Evolutionary conservation across 2,113 vertebrate species (phyloP), one percentile per base, ranked within the genome.

Genomic region (Haemorhous mexicanus): DNA sequence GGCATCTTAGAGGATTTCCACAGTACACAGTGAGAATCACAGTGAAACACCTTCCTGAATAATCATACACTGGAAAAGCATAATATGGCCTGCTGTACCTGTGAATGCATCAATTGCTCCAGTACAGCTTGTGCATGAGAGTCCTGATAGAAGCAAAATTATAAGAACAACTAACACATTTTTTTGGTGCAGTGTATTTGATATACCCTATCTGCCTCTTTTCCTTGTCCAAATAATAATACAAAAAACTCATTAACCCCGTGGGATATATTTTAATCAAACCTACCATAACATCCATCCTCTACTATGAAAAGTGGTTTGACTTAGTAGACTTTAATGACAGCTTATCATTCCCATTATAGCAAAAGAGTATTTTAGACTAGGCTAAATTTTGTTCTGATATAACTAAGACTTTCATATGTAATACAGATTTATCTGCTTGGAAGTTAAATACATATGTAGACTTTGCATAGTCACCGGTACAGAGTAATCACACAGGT

Each of bases 151-250:
- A 62, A 70, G 7, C 13, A 68, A 79, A 89, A 69, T 41, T 10
- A 11, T 59, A 64, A 70, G 17, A 88, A 53, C 2, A 53, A 69
- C 16, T 6, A 64, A 58, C 0, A 0, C 0, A 1, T 35, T 50
- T 91, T 83, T 90, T 67, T 67, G 3, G 4, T 67, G 13, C 22
- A 33, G 12, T 58, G 9, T 59, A 6, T 82, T 89, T 92, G 1
- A 3, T 75, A 6, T 84, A n/a, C 43, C 76, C 16, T 79, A 5
- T 33, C 9, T 77, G 44, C 21, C 10, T 58, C 24, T 8, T 89
- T 92, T 88, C 61, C 15, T 77, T 62, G 19, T 83, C 32, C 76
- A 84, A 52, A 78, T 72, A 67, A 35, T 82, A 84, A 69, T 56
- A 68, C 47, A 50, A 12, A 89, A 74, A 84, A 63, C 72, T 53